Evolutionary conservation across 2,888 invertebrate genomes (phyloP), one percentile per base, ranked within the genome.

Genomic region (Orchesellides sinensis): DNA sequence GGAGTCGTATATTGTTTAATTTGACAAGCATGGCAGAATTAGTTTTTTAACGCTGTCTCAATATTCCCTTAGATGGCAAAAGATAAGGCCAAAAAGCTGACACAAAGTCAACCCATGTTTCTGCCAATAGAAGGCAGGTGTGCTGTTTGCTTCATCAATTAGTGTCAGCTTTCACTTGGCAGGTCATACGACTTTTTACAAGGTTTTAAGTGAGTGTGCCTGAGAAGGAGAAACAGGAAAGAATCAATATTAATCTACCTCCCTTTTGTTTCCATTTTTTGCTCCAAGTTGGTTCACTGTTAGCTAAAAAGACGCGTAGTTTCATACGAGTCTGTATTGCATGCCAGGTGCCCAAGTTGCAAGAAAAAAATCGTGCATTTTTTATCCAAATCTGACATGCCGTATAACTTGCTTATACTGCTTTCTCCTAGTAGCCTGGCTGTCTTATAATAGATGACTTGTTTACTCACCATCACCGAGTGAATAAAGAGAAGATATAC

Each of bases 91-190:
- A 8, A 2, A 40, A n/a, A 29, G 61, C 27, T 63, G 25, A 65
- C 21, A 29, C 12, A 45, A 25, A 40, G 23, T 23, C 21, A 17
- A 17, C 47, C 12, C 27, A 14, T 6, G 27, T 3, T 52, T 21
- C 21, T 21, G 6, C 19, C 21, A 23, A 5, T n/a, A 21, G 12
- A 32, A 23, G n/a, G 32, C 59, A 72, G 61, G 73, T 63, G 52
- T 21, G 23, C 29, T 0, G 4, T 23, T 14, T 40, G 23, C 40
- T 65, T 65, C 27, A 72, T 65, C 74, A 75, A 75, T 75, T 75
- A 75, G 65, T 75, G 74, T 75, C 74, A 75, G 27, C 21, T 25
- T 54, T 59, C 17, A 32, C 17, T 27, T 61, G 49, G 52, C 74
- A 65, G 63, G 65, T 70, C 27, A 68, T 40, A 49, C 23, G 27